phyloP scores from a whole-genome alignment of 1,140 invertebrate species.

The Drosophila setifemur region DNA sequence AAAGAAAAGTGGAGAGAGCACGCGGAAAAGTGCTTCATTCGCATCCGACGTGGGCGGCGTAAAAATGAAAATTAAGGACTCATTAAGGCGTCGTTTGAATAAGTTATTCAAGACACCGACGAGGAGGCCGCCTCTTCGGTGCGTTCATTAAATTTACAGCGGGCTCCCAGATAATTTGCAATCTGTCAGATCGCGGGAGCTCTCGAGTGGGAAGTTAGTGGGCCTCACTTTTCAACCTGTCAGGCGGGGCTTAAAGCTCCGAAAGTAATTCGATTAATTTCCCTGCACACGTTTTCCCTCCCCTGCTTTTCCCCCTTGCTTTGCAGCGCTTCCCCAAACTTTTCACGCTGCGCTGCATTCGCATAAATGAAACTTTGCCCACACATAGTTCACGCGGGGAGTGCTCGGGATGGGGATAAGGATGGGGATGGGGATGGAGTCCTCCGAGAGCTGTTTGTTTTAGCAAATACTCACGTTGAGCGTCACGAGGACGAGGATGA shows the following conservation, averaged over 20 bases:
- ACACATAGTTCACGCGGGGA: too few species aligned
- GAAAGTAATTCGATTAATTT: slow-evolving; percentile 21
- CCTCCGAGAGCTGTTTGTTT: too few species aligned
- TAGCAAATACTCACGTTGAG: slow-evolving; percentile 43
- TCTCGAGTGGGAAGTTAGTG: background rate
- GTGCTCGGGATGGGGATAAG: background rate
- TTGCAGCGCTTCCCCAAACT: background rate
- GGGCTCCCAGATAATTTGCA: slow-evolving; percentile 33
- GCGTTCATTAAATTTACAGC: slow-evolving; percentile 52
- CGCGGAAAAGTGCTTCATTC: slow-evolving; percentile 2
- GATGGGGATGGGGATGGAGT: background rate
- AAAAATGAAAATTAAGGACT: slow-evolving; percentile 73
- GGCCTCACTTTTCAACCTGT: slow-evolving; percentile 2
- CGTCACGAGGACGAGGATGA: background rate
- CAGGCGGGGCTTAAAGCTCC: slow-evolving; percentile 18
- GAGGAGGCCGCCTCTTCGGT: background rate
- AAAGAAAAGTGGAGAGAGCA: too few species aligned
- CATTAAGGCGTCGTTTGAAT: slow-evolving; percentile 71
- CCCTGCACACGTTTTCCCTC: background rate
- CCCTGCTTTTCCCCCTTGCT: background rate
- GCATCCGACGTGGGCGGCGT: slow-evolving; percentile 22
- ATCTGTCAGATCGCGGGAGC: slow-evolving; percentile 8
- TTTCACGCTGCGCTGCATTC: slow-evolving; percentile 14
- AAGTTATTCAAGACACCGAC: slow-evolving; percentile 60
- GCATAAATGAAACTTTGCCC: slow-evolving; percentile 9